phyloP scores from a whole-genome alignment of 2,797 vertebrate species.

The Accipiter superciliosus region DNA sequence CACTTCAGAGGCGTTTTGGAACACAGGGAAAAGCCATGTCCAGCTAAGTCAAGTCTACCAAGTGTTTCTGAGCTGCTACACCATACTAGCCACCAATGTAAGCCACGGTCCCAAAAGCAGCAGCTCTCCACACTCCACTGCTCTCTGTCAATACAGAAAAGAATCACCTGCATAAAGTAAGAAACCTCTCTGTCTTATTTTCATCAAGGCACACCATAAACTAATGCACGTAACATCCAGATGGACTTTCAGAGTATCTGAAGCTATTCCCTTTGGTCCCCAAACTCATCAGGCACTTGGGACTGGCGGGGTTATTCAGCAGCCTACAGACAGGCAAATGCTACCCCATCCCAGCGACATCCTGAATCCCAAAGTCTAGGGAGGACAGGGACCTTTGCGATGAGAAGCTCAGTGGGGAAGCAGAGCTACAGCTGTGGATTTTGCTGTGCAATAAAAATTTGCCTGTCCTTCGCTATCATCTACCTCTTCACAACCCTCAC shows the following conservation, averaged over 20 bases:
- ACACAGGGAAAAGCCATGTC: background rate
- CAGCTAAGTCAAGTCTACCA: background rate
- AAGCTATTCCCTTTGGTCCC: constrained; percentile 17
- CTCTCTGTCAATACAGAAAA: background rate
- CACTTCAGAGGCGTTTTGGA: background rate
- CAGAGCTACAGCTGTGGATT: background rate
- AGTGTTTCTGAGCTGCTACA: background rate
- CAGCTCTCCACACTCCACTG: background rate
- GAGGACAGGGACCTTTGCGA: background rate
- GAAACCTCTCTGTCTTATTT: background rate
- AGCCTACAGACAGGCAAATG: background rate
- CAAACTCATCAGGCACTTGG: background rate
- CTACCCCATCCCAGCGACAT: background rate
- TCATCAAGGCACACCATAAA: background rate
- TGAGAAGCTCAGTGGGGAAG: background rate
- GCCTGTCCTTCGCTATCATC: background rate
- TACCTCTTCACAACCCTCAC: background rate
- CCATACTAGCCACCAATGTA: background rate
- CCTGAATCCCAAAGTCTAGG: background rate
- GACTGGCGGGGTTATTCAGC: background rate
- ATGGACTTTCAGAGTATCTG: background rate
- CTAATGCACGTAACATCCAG: background rate
- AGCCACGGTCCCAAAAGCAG: background rate
- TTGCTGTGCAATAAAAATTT: background rate
- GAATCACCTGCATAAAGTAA: background rate